phyloP scores from a whole-genome alignment of 92 coral and sea anemone genomes.

The Epizoanthus ramosus region DNA sequence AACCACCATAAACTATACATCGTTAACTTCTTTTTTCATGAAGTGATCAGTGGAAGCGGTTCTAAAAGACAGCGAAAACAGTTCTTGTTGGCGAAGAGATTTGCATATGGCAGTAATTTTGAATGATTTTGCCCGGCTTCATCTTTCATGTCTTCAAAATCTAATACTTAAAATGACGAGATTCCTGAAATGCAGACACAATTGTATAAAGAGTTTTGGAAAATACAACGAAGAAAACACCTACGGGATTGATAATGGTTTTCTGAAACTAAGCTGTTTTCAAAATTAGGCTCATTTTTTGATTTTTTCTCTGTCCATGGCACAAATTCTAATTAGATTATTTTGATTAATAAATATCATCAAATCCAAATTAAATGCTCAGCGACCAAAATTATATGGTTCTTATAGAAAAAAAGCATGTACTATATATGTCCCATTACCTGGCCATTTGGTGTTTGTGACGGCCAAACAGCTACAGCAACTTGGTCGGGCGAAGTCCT shows the following conservation, averaged over 20 bases:
- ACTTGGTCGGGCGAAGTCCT: background rate
- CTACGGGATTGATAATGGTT: too few species aligned
- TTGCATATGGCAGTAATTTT: conserved; percentile 9
- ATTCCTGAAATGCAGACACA: conserved; percentile 11
- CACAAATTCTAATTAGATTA: too few species aligned
- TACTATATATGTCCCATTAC: too few species aligned
- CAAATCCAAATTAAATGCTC: too few species aligned
- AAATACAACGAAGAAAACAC: too few species aligned
- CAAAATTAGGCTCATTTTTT: too few species aligned
- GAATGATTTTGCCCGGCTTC: conserved; percentile 14
- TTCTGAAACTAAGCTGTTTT: too few species aligned
- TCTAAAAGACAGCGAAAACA: conserved; percentile 7
- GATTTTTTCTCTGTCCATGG: too few species aligned
- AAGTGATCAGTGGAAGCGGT: conserved; percentile 10
- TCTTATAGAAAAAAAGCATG: too few species aligned
- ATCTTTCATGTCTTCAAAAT: background rate
- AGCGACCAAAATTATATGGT: too few species aligned
- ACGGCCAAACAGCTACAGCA: background rate
- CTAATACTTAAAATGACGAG: conserved; percentile 10
- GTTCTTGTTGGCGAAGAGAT: conserved; percentile 10
- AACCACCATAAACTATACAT: conserved; percentile 1
- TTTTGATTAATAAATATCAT: too few species aligned
- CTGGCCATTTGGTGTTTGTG: background rate
- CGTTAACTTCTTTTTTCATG: conserved; percentile 5
- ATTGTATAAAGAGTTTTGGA: too few species aligned